Conservation (phyloP, 2,113 vertebrate species). For the Sphyrna mokarran region DNA sequence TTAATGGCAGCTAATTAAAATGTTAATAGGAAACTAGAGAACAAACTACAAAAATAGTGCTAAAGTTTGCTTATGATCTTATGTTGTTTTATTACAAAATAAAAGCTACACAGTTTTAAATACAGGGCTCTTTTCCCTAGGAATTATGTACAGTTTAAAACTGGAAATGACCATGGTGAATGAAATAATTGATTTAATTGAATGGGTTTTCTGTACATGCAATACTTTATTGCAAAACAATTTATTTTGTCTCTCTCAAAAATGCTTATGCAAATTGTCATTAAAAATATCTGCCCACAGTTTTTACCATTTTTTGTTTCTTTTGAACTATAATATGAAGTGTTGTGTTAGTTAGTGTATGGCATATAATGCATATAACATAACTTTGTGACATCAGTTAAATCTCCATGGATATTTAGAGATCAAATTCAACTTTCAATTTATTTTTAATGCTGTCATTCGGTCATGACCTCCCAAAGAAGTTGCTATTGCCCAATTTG, state of each 20-base stretch:
- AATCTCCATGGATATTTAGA: neutral
- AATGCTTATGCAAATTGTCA: neutral
- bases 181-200: neutral
- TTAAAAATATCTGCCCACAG: neutral
- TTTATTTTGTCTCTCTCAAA: neutral
- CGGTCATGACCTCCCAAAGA: neutral
- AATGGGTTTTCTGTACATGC: neutral
- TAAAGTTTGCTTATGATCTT: neutral
- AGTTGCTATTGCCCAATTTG: neutral
- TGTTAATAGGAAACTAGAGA: neutral
- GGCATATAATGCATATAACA: neutral
- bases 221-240: neutral
- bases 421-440: neutral
- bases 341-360: neutral
- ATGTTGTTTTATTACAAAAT: neutral
- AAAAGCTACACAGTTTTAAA: neutral
- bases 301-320: neutral
- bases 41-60: neutral
- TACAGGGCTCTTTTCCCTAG: neutral
- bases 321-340: neutral
- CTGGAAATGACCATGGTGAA: neutral
- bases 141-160: neutral
- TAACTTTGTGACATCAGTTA: neutral
- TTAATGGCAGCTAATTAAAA: slow-evolving; percentile 7
- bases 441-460: neutral